phyloP scores from a whole-genome alignment of 1,140 invertebrate species.

The Neotoxoptera formosana region DNA sequence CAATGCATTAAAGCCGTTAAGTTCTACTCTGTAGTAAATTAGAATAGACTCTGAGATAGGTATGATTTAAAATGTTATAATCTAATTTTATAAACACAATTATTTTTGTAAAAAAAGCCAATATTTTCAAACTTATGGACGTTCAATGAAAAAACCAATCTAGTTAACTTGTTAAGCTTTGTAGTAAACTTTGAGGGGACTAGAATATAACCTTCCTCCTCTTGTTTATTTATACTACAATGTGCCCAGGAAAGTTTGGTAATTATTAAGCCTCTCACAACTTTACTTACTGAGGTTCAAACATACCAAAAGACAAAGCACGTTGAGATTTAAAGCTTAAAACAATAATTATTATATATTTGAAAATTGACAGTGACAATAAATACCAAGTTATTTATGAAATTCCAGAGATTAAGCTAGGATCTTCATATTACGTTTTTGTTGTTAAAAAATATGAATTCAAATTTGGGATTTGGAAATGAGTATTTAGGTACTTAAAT shows the following conservation, averaged over 20 bases:
- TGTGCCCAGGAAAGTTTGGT: conserved; percentile 14
- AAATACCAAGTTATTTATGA: neutral
- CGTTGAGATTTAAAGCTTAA: conserved; percentile 28
- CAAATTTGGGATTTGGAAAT: neutral
- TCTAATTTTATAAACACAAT: neutral
- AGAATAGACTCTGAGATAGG: neutral
- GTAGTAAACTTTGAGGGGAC: neutral
- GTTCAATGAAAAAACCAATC: neutral
- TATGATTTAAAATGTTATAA: neutral
- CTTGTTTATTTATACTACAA: conserved; percentile 45
- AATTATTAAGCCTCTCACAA: conserved; percentile 37
- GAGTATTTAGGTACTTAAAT: neutral
- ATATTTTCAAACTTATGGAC: neutral
- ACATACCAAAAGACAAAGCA: conserved; percentile 17
- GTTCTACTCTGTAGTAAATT: neutral
- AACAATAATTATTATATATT: conserved; percentile 29
- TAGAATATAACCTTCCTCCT: neutral
- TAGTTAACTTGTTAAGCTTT: conserved; percentile 19
- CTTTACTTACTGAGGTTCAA: conserved; percentile 22
- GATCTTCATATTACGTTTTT: neutral
- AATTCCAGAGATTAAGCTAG: neutral
- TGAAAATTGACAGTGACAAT: neutral
- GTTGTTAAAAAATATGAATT: neutral
- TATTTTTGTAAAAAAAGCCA: neutral
- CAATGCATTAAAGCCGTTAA: neutral